Evolutionary conservation across 2,888 invertebrate species (phyloP).

Genomic region (Dorcus parallelipipedus): DNA sequence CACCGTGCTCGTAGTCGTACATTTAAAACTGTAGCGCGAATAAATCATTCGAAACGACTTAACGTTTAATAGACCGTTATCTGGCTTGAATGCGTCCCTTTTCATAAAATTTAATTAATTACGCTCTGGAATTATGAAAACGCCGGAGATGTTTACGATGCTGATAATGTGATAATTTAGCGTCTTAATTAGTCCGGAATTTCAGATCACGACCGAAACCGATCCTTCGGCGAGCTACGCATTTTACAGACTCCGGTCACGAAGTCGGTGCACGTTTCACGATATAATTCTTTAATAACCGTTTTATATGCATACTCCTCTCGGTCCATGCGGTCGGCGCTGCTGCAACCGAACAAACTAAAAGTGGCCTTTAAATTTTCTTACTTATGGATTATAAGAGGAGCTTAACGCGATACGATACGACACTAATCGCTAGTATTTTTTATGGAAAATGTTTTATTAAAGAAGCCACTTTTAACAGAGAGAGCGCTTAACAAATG

Average conservation of each 20-base stretch:
- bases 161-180: constrained; percentile 11
- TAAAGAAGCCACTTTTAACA: neutral
- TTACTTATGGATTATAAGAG: constrained; percentile 7
- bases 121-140: neutral
- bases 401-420: neutral
- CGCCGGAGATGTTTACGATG: constrained; percentile 1
- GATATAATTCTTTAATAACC: constrained; percentile 28
- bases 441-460: constrained; percentile 6
- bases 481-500: no score
- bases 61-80: no score
- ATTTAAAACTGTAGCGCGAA: no score
- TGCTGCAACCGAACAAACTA: constrained; percentile 2
- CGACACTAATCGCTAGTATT: constrained; percentile 11
- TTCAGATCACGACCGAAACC: constrained; percentile 11
- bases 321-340: neutral
- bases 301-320: constrained; percentile 27
- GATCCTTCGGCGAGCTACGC: constrained; percentile 2
- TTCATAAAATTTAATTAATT: neutral
- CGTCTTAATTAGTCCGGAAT: constrained; percentile 10
- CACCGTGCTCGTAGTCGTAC: no score
- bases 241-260: constrained; percentile 19
- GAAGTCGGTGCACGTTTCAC: constrained; percentile 25
- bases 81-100: neutral
- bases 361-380: constrained; percentile 7
- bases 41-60: no score